Evolutionary conservation across 2,113 vertebrate genomes (phyloP).

Genomic region (Empidonax traillii): DNA sequence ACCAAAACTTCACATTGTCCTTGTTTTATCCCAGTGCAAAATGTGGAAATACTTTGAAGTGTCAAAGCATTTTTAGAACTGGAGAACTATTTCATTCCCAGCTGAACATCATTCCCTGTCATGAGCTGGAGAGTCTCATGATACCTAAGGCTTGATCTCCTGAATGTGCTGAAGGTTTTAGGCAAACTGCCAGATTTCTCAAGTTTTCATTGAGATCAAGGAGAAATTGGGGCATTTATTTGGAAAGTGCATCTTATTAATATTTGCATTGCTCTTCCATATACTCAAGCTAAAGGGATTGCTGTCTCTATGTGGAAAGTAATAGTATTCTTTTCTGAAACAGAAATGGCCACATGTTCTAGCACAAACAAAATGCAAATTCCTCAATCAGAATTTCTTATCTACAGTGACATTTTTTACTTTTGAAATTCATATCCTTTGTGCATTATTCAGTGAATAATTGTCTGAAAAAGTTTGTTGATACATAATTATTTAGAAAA

Average conservation of each 20-base stretch:
- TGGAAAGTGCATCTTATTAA: constrained; percentile 32
- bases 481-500: constrained; percentile 41
- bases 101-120: constrained; percentile 28
- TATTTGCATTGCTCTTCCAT: constrained; percentile 23
- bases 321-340: constrained; percentile 24
- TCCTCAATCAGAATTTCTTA: constrained; percentile 52
- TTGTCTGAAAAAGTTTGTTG: constrained; percentile 50
- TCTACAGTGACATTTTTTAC: constrained; percentile 17
- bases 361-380: constrained; percentile 62
- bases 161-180: constrained; percentile 12
- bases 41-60: constrained; percentile 13
- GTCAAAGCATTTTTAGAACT: neutral
- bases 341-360: constrained; percentile 30
- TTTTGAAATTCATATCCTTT: constrained; percentile 59
- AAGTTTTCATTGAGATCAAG: constrained; percentile 53
- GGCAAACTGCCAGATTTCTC: constrained; percentile 45
- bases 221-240: neutral
- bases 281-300: constrained; percentile 17
- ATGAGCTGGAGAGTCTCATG: neutral
- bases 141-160: constrained; percentile 42
- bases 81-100: neutral
- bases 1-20: neutral
- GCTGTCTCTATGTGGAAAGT: constrained; percentile 6
- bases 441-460: constrained; percentile 62
- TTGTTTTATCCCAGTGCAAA: neutral